A percentile compares a stretch with the other conserved stretches of the same genome.
Evolutionary conservation across 2,888 invertebrate species (phyloP).

Genomic region (Acleris holmiana): DNA sequence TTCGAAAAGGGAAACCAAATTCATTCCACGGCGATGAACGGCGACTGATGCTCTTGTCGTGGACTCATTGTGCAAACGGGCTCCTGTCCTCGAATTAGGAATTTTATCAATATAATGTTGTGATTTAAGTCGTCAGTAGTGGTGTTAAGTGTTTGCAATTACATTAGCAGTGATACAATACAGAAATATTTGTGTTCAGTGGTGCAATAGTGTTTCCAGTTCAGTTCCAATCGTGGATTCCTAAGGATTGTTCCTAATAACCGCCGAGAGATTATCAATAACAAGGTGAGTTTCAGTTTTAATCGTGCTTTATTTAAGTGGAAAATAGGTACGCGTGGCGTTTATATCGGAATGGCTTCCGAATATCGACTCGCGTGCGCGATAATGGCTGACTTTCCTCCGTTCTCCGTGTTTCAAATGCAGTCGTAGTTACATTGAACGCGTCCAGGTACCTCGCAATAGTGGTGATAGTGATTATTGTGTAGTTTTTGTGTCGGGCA

Average conservation of each 20-base stretch:
- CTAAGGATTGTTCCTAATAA: conserved; percentile 71
- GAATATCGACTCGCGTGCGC: conserved; percentile 82
- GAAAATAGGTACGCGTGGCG: conserved; percentile 62
- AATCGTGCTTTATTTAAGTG: conserved; percentile 44
- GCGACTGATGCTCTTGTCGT: conserved; percentile 83
- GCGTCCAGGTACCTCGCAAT: conserved; percentile 28
- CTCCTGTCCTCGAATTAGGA: conserved; percentile 66
- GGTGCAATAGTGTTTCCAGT: conserved; percentile 74
- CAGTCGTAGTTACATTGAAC: conserved; percentile 37
- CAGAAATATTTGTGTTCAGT: conserved; percentile 70
- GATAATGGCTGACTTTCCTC: conserved; percentile 81
- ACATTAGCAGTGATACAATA: conserved; percentile 64
- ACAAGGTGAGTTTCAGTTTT: conserved; percentile 65
- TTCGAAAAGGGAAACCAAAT: conserved; percentile 75
- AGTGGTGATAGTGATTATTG: conserved; percentile 45
- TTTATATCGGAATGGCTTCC: conserved; percentile 77
- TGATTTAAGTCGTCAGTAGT: conserved; percentile 72
- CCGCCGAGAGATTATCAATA: conserved; percentile 61
- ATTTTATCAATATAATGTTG: conserved; percentile 74
- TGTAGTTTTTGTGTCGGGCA: conserved; percentile 53
- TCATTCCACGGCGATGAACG: conserved; percentile 82
- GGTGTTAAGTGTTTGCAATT: conserved; percentile 75
- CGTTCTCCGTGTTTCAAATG: conserved; percentile 46
- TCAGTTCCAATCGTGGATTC: conserved; percentile 71
- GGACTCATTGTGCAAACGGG: conserved; percentile 74